phyloP scores from a whole-genome alignment of 2,113 vertebrate genomes.

The Brachyistius frenatus region DNA sequence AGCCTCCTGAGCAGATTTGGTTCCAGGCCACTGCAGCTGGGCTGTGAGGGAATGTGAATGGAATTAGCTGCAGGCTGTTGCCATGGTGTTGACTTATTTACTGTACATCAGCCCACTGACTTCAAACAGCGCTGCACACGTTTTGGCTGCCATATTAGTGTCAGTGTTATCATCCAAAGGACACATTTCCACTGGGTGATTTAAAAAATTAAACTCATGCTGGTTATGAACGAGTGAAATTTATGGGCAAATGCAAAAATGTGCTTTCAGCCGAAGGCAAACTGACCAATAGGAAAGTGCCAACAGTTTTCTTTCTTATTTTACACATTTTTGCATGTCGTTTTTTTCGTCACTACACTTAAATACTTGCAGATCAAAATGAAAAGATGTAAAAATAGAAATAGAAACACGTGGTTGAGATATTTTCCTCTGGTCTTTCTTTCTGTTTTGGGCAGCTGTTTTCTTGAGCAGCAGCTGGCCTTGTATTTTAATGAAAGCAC shows the following conservation, averaged over 20 bases:
- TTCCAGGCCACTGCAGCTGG: constrained; percentile 40
- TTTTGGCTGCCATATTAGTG: constrained; percentile 67
- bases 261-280: constrained; percentile 11
- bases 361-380: too few species aligned
- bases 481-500: constrained; percentile 17
- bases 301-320: background rate
- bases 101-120: constrained; percentile 70
- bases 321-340: too few species aligned
- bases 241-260: constrained; percentile 16
- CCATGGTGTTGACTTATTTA: constrained; percentile 78
- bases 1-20: constrained; percentile 55
- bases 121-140: constrained; percentile 56
- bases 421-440: constrained; percentile 3
- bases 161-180: constrained; percentile 69
- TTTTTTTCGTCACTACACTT: too few species aligned
- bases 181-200: constrained; percentile 67
- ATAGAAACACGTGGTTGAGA: too few species aligned
- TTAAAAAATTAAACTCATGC: constrained; percentile 40
- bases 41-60: constrained; percentile 62
- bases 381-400: too few species aligned
- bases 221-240: constrained; percentile 33
- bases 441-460: constrained; percentile 47
- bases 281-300: background rate
- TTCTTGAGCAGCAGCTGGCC: constrained; percentile 36
- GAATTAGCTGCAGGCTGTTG: constrained; percentile 69